Conservation (phyloP, 2,888 invertebrate genomes). For the Mesorhabditis sp. region DNA sequence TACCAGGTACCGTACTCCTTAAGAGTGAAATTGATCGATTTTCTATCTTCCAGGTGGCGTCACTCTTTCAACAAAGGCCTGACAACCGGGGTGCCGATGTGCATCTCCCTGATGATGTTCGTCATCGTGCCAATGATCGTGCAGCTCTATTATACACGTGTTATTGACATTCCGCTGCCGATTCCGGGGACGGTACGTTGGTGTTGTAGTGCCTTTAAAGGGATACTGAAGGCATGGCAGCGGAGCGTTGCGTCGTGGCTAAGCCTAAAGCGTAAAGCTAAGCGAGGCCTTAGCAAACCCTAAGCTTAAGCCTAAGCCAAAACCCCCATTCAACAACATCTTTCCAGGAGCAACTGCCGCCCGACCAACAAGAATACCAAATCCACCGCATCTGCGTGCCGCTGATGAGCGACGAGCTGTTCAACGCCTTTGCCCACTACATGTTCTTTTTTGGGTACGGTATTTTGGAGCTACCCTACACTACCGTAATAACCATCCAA, state of each 20-base stretch:
- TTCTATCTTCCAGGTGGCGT: slow-evolving; percentile 12
- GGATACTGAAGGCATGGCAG: background rate
- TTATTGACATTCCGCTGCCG: background rate
- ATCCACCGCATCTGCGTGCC: slow-evolving; percentile 24
- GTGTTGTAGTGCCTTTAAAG: background rate
- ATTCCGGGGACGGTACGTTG: background rate
- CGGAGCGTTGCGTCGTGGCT: background rate
- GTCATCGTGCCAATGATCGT: slow-evolving; percentile 16
- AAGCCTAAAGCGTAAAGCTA: background rate
- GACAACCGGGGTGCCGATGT: slow-evolving; percentile 6
- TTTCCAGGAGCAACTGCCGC: background rate
- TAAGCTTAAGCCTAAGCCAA: too few relatives aligned
- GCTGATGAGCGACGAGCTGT: slow-evolving; percentile 25
- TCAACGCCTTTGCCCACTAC: slow-evolving; percentile 39
- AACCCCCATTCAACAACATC: too few relatives aligned
- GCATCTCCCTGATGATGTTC: slow-evolving; percentile 13
- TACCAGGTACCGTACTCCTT: slow-evolving; percentile 25
- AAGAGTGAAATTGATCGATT: background rate
- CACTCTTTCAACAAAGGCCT: slow-evolving; percentile 12
- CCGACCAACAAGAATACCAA: background rate
- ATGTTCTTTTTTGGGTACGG: slow-evolving; percentile 36
- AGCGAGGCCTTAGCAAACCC: too few relatives aligned
- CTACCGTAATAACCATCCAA: background rate
- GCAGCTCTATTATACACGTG: slow-evolving; percentile 4
- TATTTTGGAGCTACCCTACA: background rate